These are phyloP conservation scores for Phycodurus eques DNA, from an alignment of 2,113 vertebrate species.

Conservation along the genomic window DNA sequence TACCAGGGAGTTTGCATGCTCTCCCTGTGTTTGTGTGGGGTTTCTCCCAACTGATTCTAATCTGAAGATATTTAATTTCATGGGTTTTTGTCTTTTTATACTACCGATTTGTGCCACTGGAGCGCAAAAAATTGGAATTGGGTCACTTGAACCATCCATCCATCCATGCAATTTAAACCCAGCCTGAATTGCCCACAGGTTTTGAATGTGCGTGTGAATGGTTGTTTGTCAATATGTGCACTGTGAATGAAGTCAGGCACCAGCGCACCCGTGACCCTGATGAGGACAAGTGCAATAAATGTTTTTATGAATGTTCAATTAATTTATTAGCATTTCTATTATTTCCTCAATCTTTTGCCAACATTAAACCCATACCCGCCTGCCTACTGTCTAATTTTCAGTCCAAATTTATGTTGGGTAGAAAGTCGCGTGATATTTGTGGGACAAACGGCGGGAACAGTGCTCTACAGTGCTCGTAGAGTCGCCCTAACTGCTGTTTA, in stretches of 20 bases:
- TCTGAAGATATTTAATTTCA: no score
- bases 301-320: background rate
- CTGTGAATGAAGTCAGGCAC: background rate
- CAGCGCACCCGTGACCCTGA: background rate
- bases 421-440: constrained; percentile 6
- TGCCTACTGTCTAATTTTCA: constrained; percentile 21
- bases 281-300: background rate
- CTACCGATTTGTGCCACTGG: background rate
- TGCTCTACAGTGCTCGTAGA: constrained; percentile 8
- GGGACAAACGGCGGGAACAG: constrained; percentile 1
- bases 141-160: no score
- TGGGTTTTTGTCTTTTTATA: background rate
- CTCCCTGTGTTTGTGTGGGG: background rate
- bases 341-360: constrained; percentile 8
- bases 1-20: background rate
- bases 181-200: no score
- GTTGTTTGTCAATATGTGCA: no score
- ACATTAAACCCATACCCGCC: constrained; percentile 20
- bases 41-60: background rate
- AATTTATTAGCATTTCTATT: background rate
- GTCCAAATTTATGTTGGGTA: constrained; percentile 10
- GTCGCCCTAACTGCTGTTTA: constrained; percentile 24
- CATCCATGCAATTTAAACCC: no score
- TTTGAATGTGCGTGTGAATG: no score
- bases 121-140: background rate